Base-by-base conservation (phyloP, 2,113 vertebrate species). In the Noturus placidus region DNA sequence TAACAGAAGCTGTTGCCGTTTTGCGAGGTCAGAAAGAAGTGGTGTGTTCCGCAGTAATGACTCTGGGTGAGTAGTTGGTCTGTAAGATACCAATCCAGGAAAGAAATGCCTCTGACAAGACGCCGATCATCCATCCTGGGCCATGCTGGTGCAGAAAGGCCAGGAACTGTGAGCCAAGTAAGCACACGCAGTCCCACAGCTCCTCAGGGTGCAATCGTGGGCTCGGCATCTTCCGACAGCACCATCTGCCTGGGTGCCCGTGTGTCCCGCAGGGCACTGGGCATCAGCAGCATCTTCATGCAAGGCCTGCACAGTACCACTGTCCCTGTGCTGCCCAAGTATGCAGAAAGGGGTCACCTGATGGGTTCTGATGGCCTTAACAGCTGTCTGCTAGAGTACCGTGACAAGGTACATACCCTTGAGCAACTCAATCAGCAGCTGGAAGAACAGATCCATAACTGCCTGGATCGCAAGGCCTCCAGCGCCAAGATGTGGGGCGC, bases 201-300 rank as follows among this genome's bases (percentile, higher is more conserved):
- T 35, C 91, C 94, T 0, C 94, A 95, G 0, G 96, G 96, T 0
- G 96, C 97, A 87, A 97, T 96, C 0, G 95, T 98, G 88, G 96
- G 96, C 78, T 91, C 91, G 0, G 92, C 90, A 0, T 94, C 96
- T 59, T 91, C 92, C 0, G 94, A 93, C 0, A 90, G 89, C 9
- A 86, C 93, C 38, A 95, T 96, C 84, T 93, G 94, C 54, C 91
- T 97, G 90, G 96, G 97, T 69, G 95, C 97, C 1, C 95, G 96
- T 0, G 96, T 99, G 89, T 98, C 97, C 86, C 96, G 97, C 84
- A 93, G 97, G 25, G 97, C 97, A 59, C 93, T 99, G 91, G 97
- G 97, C 85, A 97, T 99, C 92, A 99, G 97, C 95, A 98, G 97
- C 19, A 95, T 99, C 87, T 98, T 98, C 93, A 92, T 99, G 59